Evolutionary conservation across 2,113 vertebrate species (phyloP).

Genomic region (Seriola aureovittata): DNA sequence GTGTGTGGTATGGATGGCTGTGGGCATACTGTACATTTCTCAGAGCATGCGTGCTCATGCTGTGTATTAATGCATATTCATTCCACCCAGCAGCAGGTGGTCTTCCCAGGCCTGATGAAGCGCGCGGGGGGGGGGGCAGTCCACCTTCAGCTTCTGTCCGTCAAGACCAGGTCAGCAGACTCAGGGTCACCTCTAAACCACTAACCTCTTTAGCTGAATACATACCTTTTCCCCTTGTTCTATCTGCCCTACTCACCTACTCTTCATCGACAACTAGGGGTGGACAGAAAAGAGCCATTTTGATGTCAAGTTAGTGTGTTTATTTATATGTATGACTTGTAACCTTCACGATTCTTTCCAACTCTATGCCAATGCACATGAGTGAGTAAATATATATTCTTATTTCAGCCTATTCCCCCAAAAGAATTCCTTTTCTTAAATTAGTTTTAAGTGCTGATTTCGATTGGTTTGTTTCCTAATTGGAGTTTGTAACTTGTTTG

Average conservation of each 20-base stretch:
- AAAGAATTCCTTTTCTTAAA: not conserved
- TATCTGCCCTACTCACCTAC: not conserved
- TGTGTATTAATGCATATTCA: constrained; percentile 76
- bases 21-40: constrained; percentile 21
- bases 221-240: not conserved
- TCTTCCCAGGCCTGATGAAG: constrained; percentile 46
- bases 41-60: constrained; percentile 28
- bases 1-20: constrained; percentile 11
- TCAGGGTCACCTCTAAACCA: constrained; percentile 68
- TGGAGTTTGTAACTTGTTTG: constrained; percentile 49
- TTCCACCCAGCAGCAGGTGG: constrained; percentile 63
- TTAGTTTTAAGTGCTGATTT: constrained; percentile 35
- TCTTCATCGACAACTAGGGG: not conserved
- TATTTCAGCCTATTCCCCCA: not conserved
- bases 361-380: not conserved
- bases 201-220: constrained; percentile 16
- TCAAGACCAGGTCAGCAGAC: constrained; percentile 56
- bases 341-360: not conserved
- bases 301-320: not conserved
- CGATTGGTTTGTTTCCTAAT: constrained; percentile 48
- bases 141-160: constrained; percentile 61
- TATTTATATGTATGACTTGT: not conserved
- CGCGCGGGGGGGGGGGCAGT: constrained; percentile 38
- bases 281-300: not conserved
- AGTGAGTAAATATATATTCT: not conserved